phyloP scores from a whole-genome alignment of 2,888 invertebrate genomes.

The Epinotia ramella region DNA sequence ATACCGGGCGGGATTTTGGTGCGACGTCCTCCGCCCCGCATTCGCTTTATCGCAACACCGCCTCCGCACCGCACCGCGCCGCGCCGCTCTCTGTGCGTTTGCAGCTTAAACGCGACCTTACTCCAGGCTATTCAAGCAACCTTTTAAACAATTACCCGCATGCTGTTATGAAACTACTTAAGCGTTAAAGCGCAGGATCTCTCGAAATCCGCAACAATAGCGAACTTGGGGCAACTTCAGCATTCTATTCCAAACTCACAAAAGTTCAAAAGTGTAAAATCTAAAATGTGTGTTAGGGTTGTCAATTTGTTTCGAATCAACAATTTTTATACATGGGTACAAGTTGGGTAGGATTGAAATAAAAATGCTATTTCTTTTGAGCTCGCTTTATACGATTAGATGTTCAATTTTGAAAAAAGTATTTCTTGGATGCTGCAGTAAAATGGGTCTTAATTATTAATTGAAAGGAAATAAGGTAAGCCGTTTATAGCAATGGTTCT shows the following conservation, averaged over 20 bases:
- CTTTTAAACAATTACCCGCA: slow-evolving; percentile 33
- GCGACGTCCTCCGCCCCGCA: too few species aligned
- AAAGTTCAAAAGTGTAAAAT: slow-evolving; percentile 37
- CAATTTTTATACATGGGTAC: not conserved
- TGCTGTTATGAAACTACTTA: slow-evolving; percentile 25
- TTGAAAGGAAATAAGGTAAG: too few species aligned
- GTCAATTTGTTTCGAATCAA: not conserved
- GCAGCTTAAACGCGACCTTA: too few species aligned
- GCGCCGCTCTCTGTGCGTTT: too few species aligned
- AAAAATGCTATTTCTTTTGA: not conserved
- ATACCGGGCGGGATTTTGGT: too few species aligned
- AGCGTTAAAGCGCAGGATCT: slow-evolving; percentile 20
- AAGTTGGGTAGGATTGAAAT: not conserved
- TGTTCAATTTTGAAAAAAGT: too few species aligned
- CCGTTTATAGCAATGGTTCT: not conserved
- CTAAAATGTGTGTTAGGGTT: slow-evolving; percentile 17
- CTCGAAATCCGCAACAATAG: slow-evolving; percentile 24
- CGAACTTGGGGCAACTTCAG: slow-evolving; percentile 17
- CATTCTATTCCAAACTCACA: slow-evolving; percentile 22
- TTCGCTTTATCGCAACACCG: too few species aligned
- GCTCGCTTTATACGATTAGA: not conserved
- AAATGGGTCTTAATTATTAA: too few species aligned
- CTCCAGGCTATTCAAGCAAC: not conserved
- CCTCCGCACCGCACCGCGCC: too few species aligned
- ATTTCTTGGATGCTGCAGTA: too few species aligned